Percentiles rank a stretch among this genome's conserved stretches.
These are phyloP conservation scores for Syrmaticus mikado DNA, from an alignment of 2,113 vertebrate species.

Conservation along the genomic window DNA sequence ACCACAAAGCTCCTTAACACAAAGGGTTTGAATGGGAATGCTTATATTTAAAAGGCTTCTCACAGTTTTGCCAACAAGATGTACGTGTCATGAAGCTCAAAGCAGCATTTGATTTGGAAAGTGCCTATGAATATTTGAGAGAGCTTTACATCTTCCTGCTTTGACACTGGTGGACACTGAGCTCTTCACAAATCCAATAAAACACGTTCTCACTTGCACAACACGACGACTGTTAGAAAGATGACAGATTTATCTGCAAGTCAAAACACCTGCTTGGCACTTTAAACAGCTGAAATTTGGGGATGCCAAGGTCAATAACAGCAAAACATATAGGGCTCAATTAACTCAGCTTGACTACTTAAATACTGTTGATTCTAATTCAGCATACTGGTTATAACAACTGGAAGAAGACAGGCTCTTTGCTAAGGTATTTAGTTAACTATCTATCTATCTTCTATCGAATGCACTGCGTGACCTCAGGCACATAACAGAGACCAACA, in stretches of 20 bases:
- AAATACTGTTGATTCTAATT: fast-evolving
- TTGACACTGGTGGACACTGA: fast-evolving
- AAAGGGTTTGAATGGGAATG: background rate
- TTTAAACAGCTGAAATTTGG: background rate
- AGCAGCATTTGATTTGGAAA: background rate
- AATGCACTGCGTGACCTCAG: background rate
- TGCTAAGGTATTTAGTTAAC: background rate
- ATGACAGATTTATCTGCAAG: background rate
- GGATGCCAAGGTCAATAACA: background rate
- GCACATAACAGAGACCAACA: fast-evolving
- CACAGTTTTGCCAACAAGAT: background rate
- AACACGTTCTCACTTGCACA: fast-evolving
- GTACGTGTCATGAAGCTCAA: background rate
- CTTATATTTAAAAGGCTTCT: fast-evolving
- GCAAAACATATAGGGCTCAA: background rate
- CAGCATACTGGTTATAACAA: no score
- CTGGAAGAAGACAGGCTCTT: background rate
- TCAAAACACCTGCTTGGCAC: background rate
- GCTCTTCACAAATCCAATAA: fast-evolving
- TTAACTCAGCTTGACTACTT: background rate
- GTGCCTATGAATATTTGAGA: fast-evolving
- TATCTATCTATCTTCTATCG: no score
- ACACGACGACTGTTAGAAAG: fast-evolving
- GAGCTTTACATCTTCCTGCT: background rate
- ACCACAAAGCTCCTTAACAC: background rate